Base-by-base conservation (phyloP, 2,888 invertebrate genomes). In the Arrhopalites spinosus region DNA sequence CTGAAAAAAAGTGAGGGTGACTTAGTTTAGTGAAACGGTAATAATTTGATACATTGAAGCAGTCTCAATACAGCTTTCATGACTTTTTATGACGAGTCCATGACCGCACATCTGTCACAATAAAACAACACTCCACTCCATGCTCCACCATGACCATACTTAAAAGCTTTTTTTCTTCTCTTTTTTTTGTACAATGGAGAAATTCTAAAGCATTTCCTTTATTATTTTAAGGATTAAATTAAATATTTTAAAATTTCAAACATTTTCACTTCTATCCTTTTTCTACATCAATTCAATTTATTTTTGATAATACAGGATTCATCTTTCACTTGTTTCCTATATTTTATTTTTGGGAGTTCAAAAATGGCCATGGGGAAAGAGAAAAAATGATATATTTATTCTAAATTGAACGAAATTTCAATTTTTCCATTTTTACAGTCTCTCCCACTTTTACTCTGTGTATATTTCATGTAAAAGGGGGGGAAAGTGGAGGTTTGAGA, bases 1-100 rank as follows among this genome's bases (percentile, higher is more conserved):
- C n/a, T 45, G 66, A 45, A 66, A 36, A 66, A 66, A 66, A 66
- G 45, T 45, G 66, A 66, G 66, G 66, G 66, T 66, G 66, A 43
- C n/a, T 23, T 59, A 59, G 59, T 13, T 59, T 59, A 59, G 59
- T 59, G 27, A 15, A 27, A 59, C 59, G 59, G 59, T 59, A 59
- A 59, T 59, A 59, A 59, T 59, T 59, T 59, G 59, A 59, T 59
- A 59, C 59, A 59, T 59, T 59, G 59, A 56, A 23, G 20, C 23
- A 20, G n/a, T 56, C 23, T 27, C 59, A 59, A 25, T 59, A 27
- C 59, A 1, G 2, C 20, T 59, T 25, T 50, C 17, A 50, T 15
- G n/a, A 50, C 17, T 36, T n/a, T n/a, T n/a, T 36, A 36, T n/a
- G 50, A 50, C 50, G 50, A 23, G 23, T 59, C 59, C 27, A 20